A percentile compares a stretch with the other conserved stretches of the same genome.
Evolutionary conservation across 2,888 invertebrate species (phyloP).

Genomic region (Slavum lentiscoides): DNA sequence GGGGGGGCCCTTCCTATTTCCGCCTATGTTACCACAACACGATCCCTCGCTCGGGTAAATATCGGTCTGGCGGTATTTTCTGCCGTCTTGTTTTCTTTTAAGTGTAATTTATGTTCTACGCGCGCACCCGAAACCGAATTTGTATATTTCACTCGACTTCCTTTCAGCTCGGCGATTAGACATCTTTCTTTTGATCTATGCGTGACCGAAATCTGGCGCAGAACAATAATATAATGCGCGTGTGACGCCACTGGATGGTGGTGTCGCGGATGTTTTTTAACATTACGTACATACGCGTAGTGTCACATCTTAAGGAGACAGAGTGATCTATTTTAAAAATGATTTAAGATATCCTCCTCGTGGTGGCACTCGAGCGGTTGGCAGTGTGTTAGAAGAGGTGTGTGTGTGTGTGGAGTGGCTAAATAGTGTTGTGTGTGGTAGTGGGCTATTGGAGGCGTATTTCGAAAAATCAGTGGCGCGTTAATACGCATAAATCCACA

Average conservation of each 20-base stretch:
- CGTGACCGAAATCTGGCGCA: slow-evolving; percentile 47
- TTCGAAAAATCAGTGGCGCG: background rate
- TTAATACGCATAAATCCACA: background rate
- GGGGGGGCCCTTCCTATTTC: no score
- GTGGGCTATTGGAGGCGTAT: background rate
- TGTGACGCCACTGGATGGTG: slow-evolving; percentile 7
- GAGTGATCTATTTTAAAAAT: slow-evolving; percentile 35
- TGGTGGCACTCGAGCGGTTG: background rate
- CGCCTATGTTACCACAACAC: no score
- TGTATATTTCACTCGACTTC: slow-evolving; percentile 16
- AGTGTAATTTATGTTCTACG: slow-evolving; percentile 27
- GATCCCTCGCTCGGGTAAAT: background rate
- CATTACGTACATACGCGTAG: background rate
- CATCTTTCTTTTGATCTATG: slow-evolving; percentile 43
- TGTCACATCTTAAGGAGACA: slow-evolving; percentile 28
- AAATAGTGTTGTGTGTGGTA: background rate
- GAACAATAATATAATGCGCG: slow-evolving; percentile 12
- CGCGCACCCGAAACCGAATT: slow-evolving; percentile 28
- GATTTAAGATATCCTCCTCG: slow-evolving; percentile 10
- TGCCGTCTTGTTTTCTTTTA: slow-evolving; percentile 22
- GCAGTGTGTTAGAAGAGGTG: background rate
- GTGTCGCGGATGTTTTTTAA: slow-evolving; percentile 8
- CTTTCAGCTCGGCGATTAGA: slow-evolving; percentile 20
- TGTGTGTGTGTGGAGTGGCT: background rate
- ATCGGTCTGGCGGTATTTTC: slow-evolving; percentile 18